Conservation (phyloP, 2,888 invertebrate genomes). For the Thymelicus sylvestris region DNA sequence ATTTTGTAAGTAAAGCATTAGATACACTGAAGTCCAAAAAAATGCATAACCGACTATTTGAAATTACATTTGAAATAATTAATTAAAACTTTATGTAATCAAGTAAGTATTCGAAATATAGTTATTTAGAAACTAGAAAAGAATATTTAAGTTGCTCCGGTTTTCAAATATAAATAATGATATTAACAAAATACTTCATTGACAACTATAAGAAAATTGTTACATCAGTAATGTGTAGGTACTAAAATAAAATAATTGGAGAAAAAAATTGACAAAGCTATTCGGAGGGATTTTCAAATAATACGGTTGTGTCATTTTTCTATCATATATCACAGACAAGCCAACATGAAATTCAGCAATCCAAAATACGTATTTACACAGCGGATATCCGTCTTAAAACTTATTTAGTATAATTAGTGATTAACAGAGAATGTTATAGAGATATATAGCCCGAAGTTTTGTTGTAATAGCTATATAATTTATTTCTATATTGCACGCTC, state of each 20-base stretch:
- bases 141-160: too few relatives aligned
- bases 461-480: conserved; percentile 28
- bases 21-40: neutral
- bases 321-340: conserved; percentile 79
- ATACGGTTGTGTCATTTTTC: conserved; percentile 58
- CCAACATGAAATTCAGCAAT: conserved; percentile 70
- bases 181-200: neutral
- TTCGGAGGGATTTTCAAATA: conserved; percentile 34
- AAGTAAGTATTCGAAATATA: too few relatives aligned
- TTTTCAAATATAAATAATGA: too few relatives aligned
- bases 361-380: conserved; percentile 54
- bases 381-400: conserved; percentile 34
- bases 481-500: conserved; percentile 19
- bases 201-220: neutral
- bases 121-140: too few relatives aligned
- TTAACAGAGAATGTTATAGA: conserved; percentile 19
- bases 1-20: neutral
- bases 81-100: neutral
- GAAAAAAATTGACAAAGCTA: conserved; percentile 31
- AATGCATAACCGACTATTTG: neutral
- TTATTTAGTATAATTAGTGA: conserved; percentile 23
- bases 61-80: neutral
- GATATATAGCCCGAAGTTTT: conserved; percentile 9
- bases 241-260: conserved; percentile 9
- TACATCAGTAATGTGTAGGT: neutral